phyloP scores from a whole-genome alignment of 2,797 vertebrate genomes.

The Holocentrus rufus region DNA sequence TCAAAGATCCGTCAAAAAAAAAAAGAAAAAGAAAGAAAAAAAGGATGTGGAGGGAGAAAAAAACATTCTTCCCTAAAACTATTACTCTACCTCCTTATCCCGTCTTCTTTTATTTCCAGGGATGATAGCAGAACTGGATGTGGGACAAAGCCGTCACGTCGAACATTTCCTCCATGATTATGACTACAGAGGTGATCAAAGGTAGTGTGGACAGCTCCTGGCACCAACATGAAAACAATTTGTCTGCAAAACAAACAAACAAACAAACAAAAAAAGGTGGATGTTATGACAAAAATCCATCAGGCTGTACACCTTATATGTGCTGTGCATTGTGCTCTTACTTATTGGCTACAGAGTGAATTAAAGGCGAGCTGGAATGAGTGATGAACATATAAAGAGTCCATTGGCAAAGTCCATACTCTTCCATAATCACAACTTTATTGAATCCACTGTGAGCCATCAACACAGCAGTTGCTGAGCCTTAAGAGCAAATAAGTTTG shows the following conservation, averaged over 20 bases:
- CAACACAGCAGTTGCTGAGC: conserved; percentile 51
- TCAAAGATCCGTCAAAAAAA: conserved; percentile 72
- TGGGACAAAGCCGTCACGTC: conserved; percentile 44
- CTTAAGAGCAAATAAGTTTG: conserved; percentile 71
- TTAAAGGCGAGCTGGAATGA: conserved; percentile 61
- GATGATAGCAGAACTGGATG: conserved; percentile 48
- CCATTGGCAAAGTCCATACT: conserved; percentile 60
- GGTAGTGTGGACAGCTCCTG: conserved; percentile 51
- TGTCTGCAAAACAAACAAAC: conserved; percentile 47
- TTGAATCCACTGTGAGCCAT: conserved; percentile 61
- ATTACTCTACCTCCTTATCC: conserved; percentile 12
- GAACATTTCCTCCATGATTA: conserved; percentile 45
- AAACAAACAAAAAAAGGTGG: conserved; percentile 13
- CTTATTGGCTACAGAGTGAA: conserved; percentile 53
- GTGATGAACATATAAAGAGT: conserved; percentile 61
- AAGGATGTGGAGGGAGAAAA: conserved; percentile 22
- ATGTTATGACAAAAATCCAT: conserved; percentile 64
- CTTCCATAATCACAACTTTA: conserved; percentile 68
- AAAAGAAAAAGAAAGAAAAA: conserved; percentile 14
- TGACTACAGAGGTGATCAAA: conserved; percentile 69
- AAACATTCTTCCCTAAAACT: conserved; percentile 19
- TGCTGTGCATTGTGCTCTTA: conserved; percentile 56
- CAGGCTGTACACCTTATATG: conserved; percentile 33
- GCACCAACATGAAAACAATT: conserved; percentile 54
- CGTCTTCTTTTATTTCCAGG: conserved; percentile 45